Evolutionary conservation across 2,113 vertebrate species (phyloP), one percentile per base, ranked within the genome.

Genomic region (Alethe diademata): DNA sequence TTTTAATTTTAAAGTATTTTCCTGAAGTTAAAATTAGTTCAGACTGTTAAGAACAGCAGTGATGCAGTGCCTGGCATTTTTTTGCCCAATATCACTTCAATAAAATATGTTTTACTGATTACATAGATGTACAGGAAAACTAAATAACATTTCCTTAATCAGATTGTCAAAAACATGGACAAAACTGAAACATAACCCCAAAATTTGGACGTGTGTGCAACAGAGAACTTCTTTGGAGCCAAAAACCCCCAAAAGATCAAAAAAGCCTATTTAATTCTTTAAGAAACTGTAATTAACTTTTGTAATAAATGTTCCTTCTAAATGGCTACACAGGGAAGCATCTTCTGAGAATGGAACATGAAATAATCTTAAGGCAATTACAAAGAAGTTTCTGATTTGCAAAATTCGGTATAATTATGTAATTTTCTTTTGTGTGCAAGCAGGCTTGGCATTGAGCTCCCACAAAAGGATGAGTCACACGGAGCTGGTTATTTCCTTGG

Each of bases 371-470:
- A 53, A 86, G 92, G 70, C 74, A 95, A 94, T 90, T 96, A 94
- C 94, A 96, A 93, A 93, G 79, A 48, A 73, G 58, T 90, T 79
- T 96, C 88, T 97, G 86, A 83, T 96, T 75, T 93, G 58, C 70
- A 93, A 22, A 97, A 89, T 95, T 69, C 66, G 90, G 90, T 90
- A 57, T 96, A 96, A 97, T 95, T 79, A 87, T 90, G 75, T 85
- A 83, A 94, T 94, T 97, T 96, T 57, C 87, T 69, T 96, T 96
- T 95, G 93, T 96, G 83, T 96, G 92, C 89, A 94, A 94, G 88
- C 86, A 89, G 85, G 89, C 73, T 96, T 92, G 88, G 84, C 88
- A 91, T 78, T 95, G 86, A 97, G 71, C 82, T 95, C 94, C 91
- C 71, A 94, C 93, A 82, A 94, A 79, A 90, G 10, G 94, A 87